Evolutionary conservation across 2,888 invertebrate genomes (phyloP), one percentile per base, ranked within the genome.

Genomic region (Andrena hattorfiana): DNA sequence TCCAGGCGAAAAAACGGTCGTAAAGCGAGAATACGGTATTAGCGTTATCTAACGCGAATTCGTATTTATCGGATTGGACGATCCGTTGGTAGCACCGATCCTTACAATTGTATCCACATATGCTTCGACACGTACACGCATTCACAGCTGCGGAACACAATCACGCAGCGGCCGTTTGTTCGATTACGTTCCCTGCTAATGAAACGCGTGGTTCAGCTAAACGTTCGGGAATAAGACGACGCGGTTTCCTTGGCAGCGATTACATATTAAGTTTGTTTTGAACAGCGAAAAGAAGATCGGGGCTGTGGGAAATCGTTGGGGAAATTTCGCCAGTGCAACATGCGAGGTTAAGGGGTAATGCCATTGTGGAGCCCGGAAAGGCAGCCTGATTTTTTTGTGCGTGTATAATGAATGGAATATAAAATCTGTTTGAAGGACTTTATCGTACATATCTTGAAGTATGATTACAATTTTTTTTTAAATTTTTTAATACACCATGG

Each of bases 21-120:
- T 69, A 70, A 76, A 76, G 48, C 30, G 16, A 0, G 23, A 20
- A 49, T 16, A 62, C 10, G 70, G 70, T 26, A 69, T 76, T 73
- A 79, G 67, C 73, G 71, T 77, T 84, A 80, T 77, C 79, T 71
- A 54, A 26, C 71, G 20, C 20, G 54, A 71, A 85, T 85, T 83
- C 74, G 68, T 74, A 83, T 77, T 64, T 56, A 30, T 66, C 54
- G 49, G 42, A 64, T 67, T 8, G 28, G 23, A 13, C 28, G 67
- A 73, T 78, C 56, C 32, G 35, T 28, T n/a, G 68, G 10, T 68
- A 59, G 23, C 42, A 64, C 26, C 42, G 13, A 56, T 64, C 20
- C 49, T 8, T 20, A 32, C 23, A 30, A 48, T 48, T 32, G 56
- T 26, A 20, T n/a, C 20, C 20, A 32, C 28, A 10, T 49, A 23